phyloP scores from a whole-genome alignment of 2,888 invertebrate species.

The Sepioteuthis lessoniana region DNA sequence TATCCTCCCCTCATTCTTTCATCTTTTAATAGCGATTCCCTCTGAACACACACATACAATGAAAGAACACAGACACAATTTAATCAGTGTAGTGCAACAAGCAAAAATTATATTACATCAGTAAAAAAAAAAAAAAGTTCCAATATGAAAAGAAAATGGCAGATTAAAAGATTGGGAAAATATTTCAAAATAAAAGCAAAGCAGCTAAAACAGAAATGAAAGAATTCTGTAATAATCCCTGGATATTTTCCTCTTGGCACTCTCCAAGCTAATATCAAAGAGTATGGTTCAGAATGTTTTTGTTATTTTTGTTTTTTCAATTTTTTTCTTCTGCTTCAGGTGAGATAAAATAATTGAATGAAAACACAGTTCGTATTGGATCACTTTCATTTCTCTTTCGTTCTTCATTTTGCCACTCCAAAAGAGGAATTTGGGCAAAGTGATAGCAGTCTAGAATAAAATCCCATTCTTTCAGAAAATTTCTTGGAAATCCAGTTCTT shows the following conservation, averaged over 20 bases:
- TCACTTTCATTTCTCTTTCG: neutral
- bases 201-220: neutral
- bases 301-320: neutral
- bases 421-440: neutral
- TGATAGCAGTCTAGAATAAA: neutral
- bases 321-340: neutral
- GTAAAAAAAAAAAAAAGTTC: neutral
- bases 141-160: neutral
- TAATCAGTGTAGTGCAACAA: neutral
- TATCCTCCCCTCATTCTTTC: neutral
- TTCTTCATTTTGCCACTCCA: neutral
- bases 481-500: neutral
- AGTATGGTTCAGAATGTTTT: neutral
- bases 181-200: neutral
- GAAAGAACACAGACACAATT: neutral
- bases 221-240: neutral
- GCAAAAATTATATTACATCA: neutral
- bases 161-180: neutral
- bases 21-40: too few species aligned
- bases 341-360: slow-evolving; percentile 23
- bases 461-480: neutral
- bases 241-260: neutral
- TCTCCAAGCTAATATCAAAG: neutral
- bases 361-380: neutral
- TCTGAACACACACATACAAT: neutral